phyloP scores from a whole-genome alignment of 2,797 vertebrate species.

The Carcharodon carcharias region DNA sequence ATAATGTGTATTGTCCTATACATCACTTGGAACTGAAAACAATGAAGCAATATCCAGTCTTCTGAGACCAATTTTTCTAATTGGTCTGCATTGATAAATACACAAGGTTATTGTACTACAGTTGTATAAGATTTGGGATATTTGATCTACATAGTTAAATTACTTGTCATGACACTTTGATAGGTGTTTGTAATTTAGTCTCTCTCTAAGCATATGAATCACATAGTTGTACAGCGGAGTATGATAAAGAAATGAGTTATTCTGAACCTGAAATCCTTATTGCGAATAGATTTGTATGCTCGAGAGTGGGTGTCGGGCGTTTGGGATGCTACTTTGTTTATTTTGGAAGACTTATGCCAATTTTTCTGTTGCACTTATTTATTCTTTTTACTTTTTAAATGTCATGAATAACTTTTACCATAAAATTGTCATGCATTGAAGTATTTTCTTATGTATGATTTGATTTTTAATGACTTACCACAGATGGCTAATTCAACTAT shows the following conservation, averaged over 20 bases:
- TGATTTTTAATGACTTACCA: not conserved
- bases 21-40: not conserved
- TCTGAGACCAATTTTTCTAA: not conserved
- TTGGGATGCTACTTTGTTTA: not conserved
- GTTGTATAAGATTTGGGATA: not conserved
- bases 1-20: not conserved
- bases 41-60: not conserved
- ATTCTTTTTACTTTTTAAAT: not conserved
- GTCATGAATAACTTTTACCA: not conserved
- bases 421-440: not conserved
- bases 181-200: not conserved
- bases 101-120: not conserved
- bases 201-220: not conserved
- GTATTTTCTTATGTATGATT: not conserved
- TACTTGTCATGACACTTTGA: not conserved
- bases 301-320: not conserved
- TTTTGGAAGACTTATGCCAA: not conserved
- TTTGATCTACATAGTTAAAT: not conserved
- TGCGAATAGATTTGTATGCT: not conserved
- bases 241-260: not conserved
- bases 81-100: not conserved
- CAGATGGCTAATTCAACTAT: not conserved
- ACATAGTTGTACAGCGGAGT: not conserved
- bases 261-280: not conserved
- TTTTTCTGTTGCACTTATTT: not conserved